Evolutionary conservation across 2,888 invertebrate species (phyloP).

Genomic region (Troides aeacus): DNA sequence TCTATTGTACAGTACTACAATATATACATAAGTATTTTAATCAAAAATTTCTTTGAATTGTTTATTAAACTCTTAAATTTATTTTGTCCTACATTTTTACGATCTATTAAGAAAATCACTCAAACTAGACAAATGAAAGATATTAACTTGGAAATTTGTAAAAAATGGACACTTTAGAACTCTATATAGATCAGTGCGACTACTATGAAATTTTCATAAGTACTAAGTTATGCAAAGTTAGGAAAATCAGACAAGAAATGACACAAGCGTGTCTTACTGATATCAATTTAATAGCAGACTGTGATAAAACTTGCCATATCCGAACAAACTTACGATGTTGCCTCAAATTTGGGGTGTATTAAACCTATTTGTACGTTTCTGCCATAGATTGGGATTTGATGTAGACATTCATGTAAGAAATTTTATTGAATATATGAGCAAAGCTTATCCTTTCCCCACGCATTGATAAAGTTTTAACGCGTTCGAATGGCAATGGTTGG

Average conservation of each 20-base stretch:
- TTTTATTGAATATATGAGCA: constrained; percentile 56
- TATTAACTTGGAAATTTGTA: background rate
- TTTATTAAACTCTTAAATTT: background rate
- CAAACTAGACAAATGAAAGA: background rate
- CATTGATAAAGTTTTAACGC: constrained; percentile 78
- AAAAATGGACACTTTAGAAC: background rate
- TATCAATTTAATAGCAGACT: constrained; percentile 20
- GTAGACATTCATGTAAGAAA: constrained; percentile 36
- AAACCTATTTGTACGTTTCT: constrained; percentile 23
- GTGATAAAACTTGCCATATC: constrained; percentile 26
- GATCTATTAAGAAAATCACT: background rate
- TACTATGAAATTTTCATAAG: background rate
- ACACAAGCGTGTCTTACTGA: constrained; percentile 8
- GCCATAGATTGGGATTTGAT: constrained; percentile 26
- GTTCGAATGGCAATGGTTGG: constrained; percentile 79
- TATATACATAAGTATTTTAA: too few relatives aligned
- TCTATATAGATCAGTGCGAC: background rate
- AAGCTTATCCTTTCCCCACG: constrained; percentile 74
- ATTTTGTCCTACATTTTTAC: background rate
- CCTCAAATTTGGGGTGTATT: constrained; percentile 15
- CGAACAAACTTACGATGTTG: constrained; percentile 23
- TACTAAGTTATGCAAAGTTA: background rate
- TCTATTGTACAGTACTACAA: too few relatives aligned
- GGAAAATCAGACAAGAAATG: background rate
- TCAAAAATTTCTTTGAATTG: background rate